phyloP scores from a whole-genome alignment of 2,797 vertebrate species.

The Huso huso region DNA sequence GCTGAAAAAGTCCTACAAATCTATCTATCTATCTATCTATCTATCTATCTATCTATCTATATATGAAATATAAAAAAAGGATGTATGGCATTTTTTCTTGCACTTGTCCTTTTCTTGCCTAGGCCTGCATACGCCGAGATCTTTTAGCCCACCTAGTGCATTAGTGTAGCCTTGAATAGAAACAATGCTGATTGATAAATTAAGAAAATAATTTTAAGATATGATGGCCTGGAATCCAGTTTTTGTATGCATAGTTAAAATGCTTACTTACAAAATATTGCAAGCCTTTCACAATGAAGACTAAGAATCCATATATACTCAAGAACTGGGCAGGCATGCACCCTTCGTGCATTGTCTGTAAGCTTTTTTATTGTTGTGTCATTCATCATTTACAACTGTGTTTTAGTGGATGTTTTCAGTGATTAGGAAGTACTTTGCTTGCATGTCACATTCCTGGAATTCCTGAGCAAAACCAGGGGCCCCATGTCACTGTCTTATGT shows the following conservation, averaged over 20 bases:
- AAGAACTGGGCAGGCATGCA: too few species aligned
- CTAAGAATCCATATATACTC: too few species aligned
- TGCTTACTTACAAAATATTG: too few species aligned
- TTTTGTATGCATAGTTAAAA: too few species aligned
- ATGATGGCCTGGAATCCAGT: too few species aligned
- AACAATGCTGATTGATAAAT: too few species aligned
- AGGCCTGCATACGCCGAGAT: neutral
- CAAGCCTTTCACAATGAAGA: too few species aligned
- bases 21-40: neutral
- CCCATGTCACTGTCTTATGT: neutral
- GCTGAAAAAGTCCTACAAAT: constrained; percentile 10
- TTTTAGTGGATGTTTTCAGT: neutral
- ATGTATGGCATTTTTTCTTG: constrained; percentile 28
- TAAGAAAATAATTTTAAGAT: too few species aligned
- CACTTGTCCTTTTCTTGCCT: constrained; percentile 34
- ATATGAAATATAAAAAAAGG: constrained; percentile 16
- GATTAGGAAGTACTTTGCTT: neutral
- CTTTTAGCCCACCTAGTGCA: neutral
- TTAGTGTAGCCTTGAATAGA: too few species aligned
- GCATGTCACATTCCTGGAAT: neutral
- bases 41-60: neutral
- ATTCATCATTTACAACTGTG: neutral
- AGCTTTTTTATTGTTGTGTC: too few species aligned
- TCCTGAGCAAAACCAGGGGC: neutral
- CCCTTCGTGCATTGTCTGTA: too few species aligned